phyloP scores from a whole-genome alignment of 2,888 invertebrate genomes.

The Iselma pallidipennis region DNA sequence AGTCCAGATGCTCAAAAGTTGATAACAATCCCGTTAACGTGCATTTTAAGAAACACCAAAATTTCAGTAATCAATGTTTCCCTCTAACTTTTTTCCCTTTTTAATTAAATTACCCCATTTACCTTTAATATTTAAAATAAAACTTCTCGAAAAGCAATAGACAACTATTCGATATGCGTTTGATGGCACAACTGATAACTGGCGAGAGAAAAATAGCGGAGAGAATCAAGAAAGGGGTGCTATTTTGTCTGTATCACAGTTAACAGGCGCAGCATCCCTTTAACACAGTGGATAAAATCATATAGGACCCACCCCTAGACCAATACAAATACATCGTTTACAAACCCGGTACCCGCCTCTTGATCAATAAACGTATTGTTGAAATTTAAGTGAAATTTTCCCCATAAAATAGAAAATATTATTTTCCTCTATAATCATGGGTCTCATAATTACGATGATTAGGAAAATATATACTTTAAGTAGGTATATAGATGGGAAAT shows the following conservation, averaged over 20 bases:
- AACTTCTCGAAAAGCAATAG: not conserved
- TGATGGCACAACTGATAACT: not conserved
- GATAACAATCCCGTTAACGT: no score
- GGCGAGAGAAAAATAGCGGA: not conserved
- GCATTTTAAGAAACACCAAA: no score
- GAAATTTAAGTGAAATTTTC: not conserved
- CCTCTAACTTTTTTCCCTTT: no score
- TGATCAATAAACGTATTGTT: conserved; percentile 44
- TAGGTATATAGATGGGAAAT: not conserved
- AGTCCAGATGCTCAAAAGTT: no score
- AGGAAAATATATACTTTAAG: no score
- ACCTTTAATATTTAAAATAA: not conserved
- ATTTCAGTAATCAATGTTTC: no score
- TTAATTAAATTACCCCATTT: not conserved
- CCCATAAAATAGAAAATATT: conserved; percentile 8
- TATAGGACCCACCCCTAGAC: conserved; percentile 39
- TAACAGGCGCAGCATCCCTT: conserved; percentile 37
- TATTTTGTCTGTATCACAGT: no score
- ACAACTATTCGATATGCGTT: not conserved
- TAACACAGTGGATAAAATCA: no score
- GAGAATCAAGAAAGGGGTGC: not conserved
- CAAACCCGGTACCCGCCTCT: conserved; percentile 30
- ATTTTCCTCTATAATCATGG: no score
- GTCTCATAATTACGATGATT: no score
- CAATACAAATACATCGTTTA: conserved; percentile 30